Conservation (phyloP, 1,140 invertebrate species). For the Panagrolaimus sp. region DNA sequence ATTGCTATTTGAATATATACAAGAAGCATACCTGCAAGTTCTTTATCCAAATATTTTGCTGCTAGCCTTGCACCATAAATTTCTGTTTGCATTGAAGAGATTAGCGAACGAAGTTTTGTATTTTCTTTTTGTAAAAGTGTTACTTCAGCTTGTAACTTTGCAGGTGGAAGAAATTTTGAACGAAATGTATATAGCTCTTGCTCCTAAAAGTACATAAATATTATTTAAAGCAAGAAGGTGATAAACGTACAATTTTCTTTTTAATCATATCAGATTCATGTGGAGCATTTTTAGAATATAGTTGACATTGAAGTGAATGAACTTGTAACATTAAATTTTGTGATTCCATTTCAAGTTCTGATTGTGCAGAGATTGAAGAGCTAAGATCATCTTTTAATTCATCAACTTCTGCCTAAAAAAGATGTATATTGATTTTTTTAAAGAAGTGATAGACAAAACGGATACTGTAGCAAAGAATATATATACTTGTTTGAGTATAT, state of each 20-base stretch:
- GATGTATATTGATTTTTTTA: not conserved
- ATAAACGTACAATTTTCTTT: conserved; percentile 61
- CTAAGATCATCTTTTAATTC: conserved; percentile 29
- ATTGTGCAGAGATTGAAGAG: conserved; percentile 31
- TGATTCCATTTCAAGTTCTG: conserved; percentile 64
- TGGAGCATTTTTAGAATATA: conserved; percentile 55
- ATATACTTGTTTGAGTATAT: too few relatives aligned
- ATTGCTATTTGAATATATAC: too few relatives aligned
- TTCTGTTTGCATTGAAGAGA: conserved; percentile 71
- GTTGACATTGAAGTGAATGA: conserved; percentile 53
- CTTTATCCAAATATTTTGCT: conserved; percentile 78
- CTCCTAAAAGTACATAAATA: conserved; percentile 56
- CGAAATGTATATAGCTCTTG: conserved; percentile 61
- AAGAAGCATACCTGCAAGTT: conserved; percentile 64
- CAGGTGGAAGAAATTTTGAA: conserved; percentile 57
- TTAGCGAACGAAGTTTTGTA: conserved; percentile 67
- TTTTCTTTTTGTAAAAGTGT: conserved; percentile 69
- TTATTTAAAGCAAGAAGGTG: too few relatives aligned
- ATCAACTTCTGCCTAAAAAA: conserved; percentile 22
- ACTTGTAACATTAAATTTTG: conserved; percentile 61
- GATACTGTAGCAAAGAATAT: too few relatives aligned
- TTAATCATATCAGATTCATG: conserved; percentile 63
- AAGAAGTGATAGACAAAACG: too few relatives aligned
- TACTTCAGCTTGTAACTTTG: conserved; percentile 65
- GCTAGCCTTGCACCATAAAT: conserved; percentile 75